Evolutionary conservation across 2,113 vertebrate genomes (phyloP).

Genomic region (Burhinus oedicnemus): DNA sequence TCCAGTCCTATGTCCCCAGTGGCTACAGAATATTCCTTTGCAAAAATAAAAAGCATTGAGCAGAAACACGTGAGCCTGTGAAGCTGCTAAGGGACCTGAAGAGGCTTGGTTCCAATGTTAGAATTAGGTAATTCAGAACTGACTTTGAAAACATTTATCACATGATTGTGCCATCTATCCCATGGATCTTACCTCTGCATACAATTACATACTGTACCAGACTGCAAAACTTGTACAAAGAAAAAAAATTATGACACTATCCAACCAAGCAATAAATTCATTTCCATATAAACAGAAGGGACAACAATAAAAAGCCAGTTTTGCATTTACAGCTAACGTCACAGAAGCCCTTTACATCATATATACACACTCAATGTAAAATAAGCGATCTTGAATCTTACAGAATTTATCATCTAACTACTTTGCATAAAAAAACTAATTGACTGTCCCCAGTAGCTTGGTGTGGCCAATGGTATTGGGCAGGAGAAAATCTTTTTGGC

Average conservation of each 20-base stretch:
- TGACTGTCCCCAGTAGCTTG: neutral
- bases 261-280: neutral
- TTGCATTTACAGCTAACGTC: neutral
- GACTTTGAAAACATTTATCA: slow-evolving; percentile 17
- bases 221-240: neutral
- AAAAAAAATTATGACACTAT: neutral
- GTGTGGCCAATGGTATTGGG: neutral
- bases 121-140: neutral
- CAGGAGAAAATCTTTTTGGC: neutral
- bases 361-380: neutral
- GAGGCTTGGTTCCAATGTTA: neutral
- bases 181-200: neutral
- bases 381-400: neutral
- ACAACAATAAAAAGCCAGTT: neutral
- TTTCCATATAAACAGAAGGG: neutral
- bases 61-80: neutral
- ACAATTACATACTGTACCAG: neutral
- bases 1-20: neutral
- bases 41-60: neutral
- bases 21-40: neutral
- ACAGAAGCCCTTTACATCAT: neutral
- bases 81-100: slow-evolving; percentile 1
- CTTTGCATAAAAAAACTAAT: neutral
- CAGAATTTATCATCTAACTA: neutral
- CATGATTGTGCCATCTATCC: neutral